These are phyloP conservation scores for Cygnus olor DNA, from an alignment of 2,797 vertebrate species.

Conservation along the genomic window DNA sequence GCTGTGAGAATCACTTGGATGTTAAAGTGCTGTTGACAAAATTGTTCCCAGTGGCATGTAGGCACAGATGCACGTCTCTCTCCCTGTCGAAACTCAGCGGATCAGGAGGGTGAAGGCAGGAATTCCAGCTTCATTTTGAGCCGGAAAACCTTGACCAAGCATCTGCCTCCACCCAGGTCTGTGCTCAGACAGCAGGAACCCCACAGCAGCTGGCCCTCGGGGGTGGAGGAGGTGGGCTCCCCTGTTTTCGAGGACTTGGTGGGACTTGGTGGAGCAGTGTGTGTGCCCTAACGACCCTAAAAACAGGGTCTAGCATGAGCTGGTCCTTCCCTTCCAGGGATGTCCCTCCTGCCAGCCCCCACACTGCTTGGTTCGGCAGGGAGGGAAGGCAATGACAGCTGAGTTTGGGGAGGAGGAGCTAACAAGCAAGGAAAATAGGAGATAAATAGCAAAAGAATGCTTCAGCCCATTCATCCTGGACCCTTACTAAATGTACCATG, in stretches of 20 bases:
- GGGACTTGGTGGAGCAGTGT: accelerated
- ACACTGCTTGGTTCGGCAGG: accelerated
- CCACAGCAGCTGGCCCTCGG: too few species aligned
- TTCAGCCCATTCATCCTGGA: neutral
- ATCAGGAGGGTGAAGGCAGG: neutral
- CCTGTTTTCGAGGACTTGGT: neutral
- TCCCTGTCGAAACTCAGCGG: neutral
- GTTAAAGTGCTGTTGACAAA: constrained; percentile 71
- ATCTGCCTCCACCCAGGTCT: accelerated
- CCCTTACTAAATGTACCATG: neutral
- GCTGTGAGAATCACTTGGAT: constrained; percentile 65
- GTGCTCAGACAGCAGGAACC: neutral
- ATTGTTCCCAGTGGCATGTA: constrained; percentile 59
- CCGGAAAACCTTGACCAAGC: neutral
- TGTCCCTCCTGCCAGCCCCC: neutral
- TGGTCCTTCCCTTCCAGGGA: neutral
- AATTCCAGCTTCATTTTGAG: neutral
- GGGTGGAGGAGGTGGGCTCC: too few species aligned
- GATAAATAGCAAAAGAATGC: neutral
- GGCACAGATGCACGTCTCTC: neutral
- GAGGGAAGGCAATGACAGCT: neutral
- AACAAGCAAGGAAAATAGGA: neutral
- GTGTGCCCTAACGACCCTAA: neutral
- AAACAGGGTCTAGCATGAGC: neutral
- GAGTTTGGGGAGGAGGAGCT: neutral